Evolutionary conservation across 2,888 invertebrate species (phyloP), one percentile per base, ranked within the genome.

Genomic region (Gortyna flavago): DNA sequence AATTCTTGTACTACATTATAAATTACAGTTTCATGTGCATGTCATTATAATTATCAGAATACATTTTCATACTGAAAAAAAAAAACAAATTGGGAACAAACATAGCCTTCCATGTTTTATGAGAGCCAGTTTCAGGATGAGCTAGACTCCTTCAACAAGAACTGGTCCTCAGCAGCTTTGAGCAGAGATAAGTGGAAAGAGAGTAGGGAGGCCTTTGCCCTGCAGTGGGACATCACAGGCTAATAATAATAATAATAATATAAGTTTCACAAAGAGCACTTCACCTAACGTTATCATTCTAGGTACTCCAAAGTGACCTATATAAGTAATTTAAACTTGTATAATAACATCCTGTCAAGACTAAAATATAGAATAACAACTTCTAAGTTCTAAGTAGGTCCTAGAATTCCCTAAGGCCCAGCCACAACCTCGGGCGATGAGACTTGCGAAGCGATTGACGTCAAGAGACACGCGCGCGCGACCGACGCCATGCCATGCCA

Each of bases 241-340:
- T n/a, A n/a, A n/a, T n/a, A n/a, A n/a, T n/a, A n/a, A n/a, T n/a
- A n/a, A n/a, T n/a, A n/a, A n/a, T n/a, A n/a, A n/a, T n/a, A n/a
- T n/a, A n/a, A n/a, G n/a, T n/a, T 32, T 16, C 11, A 32, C 48
- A 48, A 59, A 51, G 59, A 54, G 0, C 11, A n/a, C 11, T 48
- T 35, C 11, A 2, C 29, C 18, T 5, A 29, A 62, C n/a, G 35
- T 54, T 54, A 29, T 61, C 16, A 62, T 69, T 35, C 21, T 65
- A 35, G 18, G 29, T 38, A 54, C 41, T 38, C 59, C 18, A 61
- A 41, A 66, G 41, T 73, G 65, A 66, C 59, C 51, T 29, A 35
- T 25, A 54, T 44, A 38, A 66, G 59, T 44, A 78, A 80, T 72
- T 35, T 32, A 44, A 74, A 81, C 79, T 79, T 81, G 66, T 81